phyloP scores from a whole-genome alignment of 2,888 invertebrate species.

The Drosophila austrosaltans region DNA sequence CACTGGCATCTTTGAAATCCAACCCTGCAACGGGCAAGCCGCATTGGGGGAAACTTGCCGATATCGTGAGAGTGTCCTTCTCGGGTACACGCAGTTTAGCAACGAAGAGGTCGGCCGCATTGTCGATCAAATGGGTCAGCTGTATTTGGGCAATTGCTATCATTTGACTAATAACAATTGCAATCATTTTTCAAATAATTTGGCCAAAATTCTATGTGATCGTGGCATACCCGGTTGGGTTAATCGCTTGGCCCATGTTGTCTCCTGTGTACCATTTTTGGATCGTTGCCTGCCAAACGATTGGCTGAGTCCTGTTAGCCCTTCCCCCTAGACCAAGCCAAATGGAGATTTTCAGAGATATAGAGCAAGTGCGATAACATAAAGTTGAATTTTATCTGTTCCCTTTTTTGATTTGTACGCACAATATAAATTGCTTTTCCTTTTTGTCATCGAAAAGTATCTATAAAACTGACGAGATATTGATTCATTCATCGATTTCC shows the following conservation, averaged over 20 bases:
- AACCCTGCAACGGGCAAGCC: constrained; percentile 92
- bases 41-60: constrained; percentile 98
- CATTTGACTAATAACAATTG: constrained; percentile 96
- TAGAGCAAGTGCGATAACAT: too few relatives aligned
- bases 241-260: constrained; percentile 88
- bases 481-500: too few relatives aligned
- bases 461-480: too few relatives aligned
- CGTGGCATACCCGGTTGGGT: constrained; percentile 97
- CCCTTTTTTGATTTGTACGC: background rate
- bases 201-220: constrained; percentile 94
- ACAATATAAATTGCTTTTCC: background rate
- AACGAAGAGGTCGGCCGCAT: constrained; percentile 94
- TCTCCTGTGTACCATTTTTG: constrained; percentile 95
- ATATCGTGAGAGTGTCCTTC: constrained; percentile 93
- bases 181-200: constrained; percentile 96
- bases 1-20: constrained; percentile 97
- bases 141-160: constrained; percentile 97
- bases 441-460: background rate
- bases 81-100: constrained; percentile 97
- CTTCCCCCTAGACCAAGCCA: background rate
- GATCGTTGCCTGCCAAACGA: constrained; percentile 94
- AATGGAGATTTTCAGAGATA: background rate
- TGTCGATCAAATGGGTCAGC: constrained; percentile 93
- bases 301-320: constrained; percentile 30
- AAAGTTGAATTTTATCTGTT: background rate